Conservation (phyloP, 2,113 vertebrate genomes). For the Pagrus major region DNA sequence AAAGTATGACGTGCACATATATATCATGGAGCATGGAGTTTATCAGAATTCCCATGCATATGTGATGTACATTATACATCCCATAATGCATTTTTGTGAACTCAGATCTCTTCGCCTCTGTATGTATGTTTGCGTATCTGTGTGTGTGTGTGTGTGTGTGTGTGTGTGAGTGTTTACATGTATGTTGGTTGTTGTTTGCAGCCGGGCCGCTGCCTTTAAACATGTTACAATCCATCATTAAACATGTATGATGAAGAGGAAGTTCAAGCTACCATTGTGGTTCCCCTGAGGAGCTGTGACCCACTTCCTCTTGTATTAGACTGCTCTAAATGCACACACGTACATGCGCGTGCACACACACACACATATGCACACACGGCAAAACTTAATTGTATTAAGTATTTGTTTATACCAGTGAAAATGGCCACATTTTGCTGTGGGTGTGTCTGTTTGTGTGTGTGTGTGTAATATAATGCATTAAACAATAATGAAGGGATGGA, state of each 20-base stretch:
- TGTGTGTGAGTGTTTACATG: constrained; percentile 5
- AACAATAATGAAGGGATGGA: too few species aligned
- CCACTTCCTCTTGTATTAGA: constrained; percentile 75
- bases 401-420: too few species aligned
- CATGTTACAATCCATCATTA: constrained; percentile 72
- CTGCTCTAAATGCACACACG: constrained; percentile 45
- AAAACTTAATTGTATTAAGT: too few species aligned
- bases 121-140: not conserved
- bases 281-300: constrained; percentile 74
- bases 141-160: constrained; percentile 2
- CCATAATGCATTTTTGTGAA: not conserved
- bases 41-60: not conserved
- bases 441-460: too few species aligned
- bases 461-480: too few species aligned
- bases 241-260: constrained; percentile 75
- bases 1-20: not conserved
- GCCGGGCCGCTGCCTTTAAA: constrained; percentile 49
- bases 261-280: constrained; percentile 65
- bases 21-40: not conserved
- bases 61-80: not conserved
- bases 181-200: constrained; percentile 5
- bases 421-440: too few species aligned
- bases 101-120: not conserved
- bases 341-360: constrained; percentile 23
- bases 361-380: constrained; percentile 22